Conservation (phyloP, 2,888 invertebrate species). For the Argyra leucocephala region DNA sequence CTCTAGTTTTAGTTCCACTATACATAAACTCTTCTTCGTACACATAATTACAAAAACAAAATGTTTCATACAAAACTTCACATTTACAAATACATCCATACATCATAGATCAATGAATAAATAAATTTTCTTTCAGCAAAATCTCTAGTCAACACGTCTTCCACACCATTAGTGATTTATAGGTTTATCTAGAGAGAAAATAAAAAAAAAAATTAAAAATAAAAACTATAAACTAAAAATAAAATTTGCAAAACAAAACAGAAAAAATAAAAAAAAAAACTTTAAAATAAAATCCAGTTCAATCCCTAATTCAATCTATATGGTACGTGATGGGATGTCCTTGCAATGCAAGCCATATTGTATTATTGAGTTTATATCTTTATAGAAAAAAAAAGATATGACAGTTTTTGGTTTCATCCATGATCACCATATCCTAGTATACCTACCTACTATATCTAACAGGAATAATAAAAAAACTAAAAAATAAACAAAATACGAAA, state of each 20-base stretch:
- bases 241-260: no score
- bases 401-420: neutral
- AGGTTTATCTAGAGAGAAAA: neutral
- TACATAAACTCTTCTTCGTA: no score
- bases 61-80: neutral
- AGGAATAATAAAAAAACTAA: no score
- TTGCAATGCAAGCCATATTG: neutral
- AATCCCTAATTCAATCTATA: neutral
- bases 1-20: no score
- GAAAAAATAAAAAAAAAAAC: neutral
- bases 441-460: no score
- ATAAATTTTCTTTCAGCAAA: neutral
- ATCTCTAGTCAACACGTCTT: constrained; percentile 3
- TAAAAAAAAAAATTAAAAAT: neutral
- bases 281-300: neutral
- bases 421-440: no score
- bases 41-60: no score
- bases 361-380: neutral
- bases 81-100: neutral
- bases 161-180: constrained; percentile 6
- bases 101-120: neutral
- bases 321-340: neutral
- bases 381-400: neutral
- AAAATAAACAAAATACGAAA: no score
- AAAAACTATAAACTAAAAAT: neutral